phyloP scores from a whole-genome alignment of 2,113 vertebrate genomes.

The Sylvia atricapilla region DNA sequence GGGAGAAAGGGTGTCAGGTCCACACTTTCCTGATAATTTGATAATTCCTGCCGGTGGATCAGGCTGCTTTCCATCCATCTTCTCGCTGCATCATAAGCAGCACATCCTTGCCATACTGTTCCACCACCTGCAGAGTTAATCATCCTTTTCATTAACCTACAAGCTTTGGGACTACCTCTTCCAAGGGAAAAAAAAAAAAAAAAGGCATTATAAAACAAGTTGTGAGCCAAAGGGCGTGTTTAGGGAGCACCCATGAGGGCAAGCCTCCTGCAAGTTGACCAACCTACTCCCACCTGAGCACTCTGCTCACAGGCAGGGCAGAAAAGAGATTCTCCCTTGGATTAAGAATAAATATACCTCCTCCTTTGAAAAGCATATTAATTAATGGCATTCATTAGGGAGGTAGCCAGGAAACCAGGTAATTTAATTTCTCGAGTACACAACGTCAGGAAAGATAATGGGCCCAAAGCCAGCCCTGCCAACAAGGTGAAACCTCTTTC shows the following conservation, averaged over 20 bases:
- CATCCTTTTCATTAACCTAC: neutral
- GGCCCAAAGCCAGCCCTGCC: neutral
- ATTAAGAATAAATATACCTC: constrained; percentile 13
- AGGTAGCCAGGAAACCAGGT: constrained; percentile 17
- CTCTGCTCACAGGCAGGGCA: neutral
- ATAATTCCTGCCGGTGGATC: neutral
- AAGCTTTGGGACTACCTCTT: neutral
- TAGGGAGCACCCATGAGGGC: neutral
- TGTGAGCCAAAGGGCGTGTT: neutral
- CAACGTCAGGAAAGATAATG: neutral
- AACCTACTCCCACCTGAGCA: neutral
- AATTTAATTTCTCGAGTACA: constrained; percentile 49
- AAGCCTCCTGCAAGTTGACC: neutral
- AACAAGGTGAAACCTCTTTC: constrained; percentile 53
- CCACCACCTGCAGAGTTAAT: neutral
- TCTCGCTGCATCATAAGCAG: neutral
- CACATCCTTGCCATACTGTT: neutral
- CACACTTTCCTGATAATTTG: neutral
- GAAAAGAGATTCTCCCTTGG: neutral
- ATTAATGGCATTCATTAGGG: constrained; percentile 53
- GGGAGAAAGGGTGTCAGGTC: neutral
- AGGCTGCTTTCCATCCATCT: neutral
- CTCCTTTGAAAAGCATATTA: constrained; percentile 23
- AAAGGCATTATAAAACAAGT: neutral
- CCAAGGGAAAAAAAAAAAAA: neutral